These are phyloP conservation scores for Aix galericulata DNA, from an alignment of 2,113 vertebrate genomes.

Conservation along the genomic window DNA sequence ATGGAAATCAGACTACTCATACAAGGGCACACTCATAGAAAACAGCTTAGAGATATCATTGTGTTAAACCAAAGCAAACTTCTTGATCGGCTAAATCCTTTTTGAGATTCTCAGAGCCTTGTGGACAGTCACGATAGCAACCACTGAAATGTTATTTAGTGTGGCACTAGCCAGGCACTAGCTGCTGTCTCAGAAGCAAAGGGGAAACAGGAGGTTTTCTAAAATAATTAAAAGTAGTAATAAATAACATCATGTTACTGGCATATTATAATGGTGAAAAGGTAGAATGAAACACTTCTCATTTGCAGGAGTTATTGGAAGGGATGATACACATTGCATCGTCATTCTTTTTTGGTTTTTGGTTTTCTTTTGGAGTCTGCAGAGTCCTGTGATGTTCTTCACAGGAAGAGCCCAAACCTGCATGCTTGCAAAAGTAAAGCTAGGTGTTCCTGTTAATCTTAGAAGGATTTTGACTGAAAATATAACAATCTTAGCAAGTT, in stretches of 20 bases:
- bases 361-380: not conserved
- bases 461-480: not conserved
- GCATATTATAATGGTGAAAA: not conserved
- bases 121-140: not conserved
- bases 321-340: not conserved
- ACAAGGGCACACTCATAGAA: not conserved
- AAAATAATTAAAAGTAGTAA: not conserved
- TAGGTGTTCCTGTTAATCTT: not conserved
- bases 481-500: not conserved
- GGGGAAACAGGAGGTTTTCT: not conserved
- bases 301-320: not conserved
- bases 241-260: not conserved
- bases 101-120: not conserved
- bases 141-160: not conserved
- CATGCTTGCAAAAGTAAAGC: not conserved
- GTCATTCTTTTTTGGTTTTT: not conserved
- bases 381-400: not conserved
- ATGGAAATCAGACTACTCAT: not conserved
- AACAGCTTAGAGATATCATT: not conserved
- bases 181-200: not conserved
- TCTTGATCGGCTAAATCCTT: not conserved
- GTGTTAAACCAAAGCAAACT: not conserved
- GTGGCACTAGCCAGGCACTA: accelerated
- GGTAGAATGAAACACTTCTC: not conserved
- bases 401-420: not conserved